Conservation (phyloP, 2,113 vertebrate genomes). For the Hiodon alosoides region DNA sequence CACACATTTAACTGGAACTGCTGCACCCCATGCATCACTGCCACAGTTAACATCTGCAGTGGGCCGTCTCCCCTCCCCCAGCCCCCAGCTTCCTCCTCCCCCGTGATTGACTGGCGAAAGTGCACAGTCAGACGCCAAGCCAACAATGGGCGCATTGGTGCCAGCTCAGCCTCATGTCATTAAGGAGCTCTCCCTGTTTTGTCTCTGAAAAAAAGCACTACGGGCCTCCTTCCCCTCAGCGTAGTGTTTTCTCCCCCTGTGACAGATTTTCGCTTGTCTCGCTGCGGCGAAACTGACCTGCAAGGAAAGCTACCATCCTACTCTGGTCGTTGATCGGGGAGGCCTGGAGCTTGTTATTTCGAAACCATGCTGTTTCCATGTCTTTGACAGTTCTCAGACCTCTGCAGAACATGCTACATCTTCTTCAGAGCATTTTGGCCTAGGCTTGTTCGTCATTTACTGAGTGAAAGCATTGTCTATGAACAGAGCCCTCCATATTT, state of each 20-base stretch:
- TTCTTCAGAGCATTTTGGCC: not conserved
- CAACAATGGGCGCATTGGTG: conserved; percentile 31
- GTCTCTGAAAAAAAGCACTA: conserved; percentile 20
- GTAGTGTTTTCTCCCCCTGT: conserved; percentile 21
- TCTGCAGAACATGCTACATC: not conserved
- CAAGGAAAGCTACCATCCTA: not conserved
- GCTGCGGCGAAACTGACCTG: not conserved
- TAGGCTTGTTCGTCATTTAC: too few relatives aligned
- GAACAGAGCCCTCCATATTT: too few relatives aligned
- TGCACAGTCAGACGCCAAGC: conserved; percentile 11
- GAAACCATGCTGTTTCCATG: conserved; percentile 7
- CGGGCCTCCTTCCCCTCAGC: conserved; percentile 3
- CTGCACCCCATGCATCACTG: not conserved
- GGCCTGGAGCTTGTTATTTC: conserved; percentile 1
- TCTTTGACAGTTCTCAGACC: not conserved
- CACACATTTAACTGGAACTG: not conserved
- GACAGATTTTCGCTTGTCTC: conserved; percentile 5
- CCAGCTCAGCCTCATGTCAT: conserved; percentile 32
- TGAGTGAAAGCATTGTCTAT: too few relatives aligned
- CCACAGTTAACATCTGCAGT: not conserved
- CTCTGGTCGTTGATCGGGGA: not conserved
- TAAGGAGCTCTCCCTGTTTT: conserved; percentile 26
- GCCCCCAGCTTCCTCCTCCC: not conserved
- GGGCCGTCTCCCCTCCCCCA: not conserved
- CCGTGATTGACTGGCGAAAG: conserved; percentile 35